Base-by-base conservation (phyloP, 2,888 invertebrate genomes). In the Xestia rhomboidea region DNA sequence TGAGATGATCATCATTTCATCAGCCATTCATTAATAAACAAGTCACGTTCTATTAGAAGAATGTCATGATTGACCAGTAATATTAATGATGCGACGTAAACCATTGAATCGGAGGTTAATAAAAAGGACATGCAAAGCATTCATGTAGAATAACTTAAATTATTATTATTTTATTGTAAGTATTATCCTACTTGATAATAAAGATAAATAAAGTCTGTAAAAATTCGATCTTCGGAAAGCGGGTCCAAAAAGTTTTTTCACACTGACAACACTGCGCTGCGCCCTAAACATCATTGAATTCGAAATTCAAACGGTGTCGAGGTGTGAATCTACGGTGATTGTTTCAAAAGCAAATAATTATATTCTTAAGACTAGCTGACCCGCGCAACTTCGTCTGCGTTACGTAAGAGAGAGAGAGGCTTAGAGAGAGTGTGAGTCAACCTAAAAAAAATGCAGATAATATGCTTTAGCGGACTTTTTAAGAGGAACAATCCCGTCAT, bases 11-110 rank as follows among this genome's bases (percentile, higher is more conserved):
- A 5, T 30, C n/a, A 49, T 21, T 18, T 34, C 60, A 62, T 34
- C 34, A 62, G 30, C 4, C 60, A 60, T 30, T 60, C 60, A 60
- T 85, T 64, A 34, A 1, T 64, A 82, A 64, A 64, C 71, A 68
- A 54, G 64, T 66, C 85, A 83, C 82, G 83, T 82, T 27, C 60
- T 11, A 49, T 21, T 54, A 76, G 0, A 83, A 64, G 85, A 73
- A 83, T 71, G 82, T 62, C 82, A 68, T 49, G 66, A 76, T 72
- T 79, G 49, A 60, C 24, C 63, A 73, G 34, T 64, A 70, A 49
- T 57, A 68, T 30, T 72, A 75, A 66, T 13, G 34, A 71, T 66
- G 6, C 57, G 30, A 66, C 54, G 51, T 54, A 74, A 69, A 80
- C 73, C 63, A 82, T 72, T 57, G 66, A 76, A 66, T 38, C 54